Evolutionary conservation across 2,113 vertebrate species (phyloP), one percentile per base, ranked within the genome.

Genomic region (Python bivittatus): DNA sequence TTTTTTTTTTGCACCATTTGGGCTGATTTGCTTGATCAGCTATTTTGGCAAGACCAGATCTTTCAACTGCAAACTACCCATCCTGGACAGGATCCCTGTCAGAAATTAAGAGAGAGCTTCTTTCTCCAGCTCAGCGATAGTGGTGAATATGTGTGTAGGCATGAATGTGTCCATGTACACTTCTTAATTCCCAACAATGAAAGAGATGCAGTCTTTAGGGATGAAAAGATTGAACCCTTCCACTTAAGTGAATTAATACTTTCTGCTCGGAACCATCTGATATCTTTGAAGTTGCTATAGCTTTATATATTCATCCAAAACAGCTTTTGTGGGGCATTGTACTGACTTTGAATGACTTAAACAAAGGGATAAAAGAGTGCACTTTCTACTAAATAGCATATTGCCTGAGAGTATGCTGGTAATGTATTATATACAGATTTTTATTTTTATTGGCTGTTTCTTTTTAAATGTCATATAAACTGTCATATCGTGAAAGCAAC

Each of bases 391-490:
- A 90, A 68, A 27, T 10, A 52, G 44, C 23, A 91, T 88, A 53
- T 44, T 88, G 44, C 17, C 23, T 54, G 53, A 33, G 64, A 91
- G 90, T 87, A 87, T 25, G 23, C 29, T 58, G 33, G 60, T 29
- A 17, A 53, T 8, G 6, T 53, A 54, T 48, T 92, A 92, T 13
- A 48, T 27, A 83, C 29, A 15, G 92, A 79, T 90, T 60, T 90
- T 64, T 29, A 87, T 91, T 83, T n/a, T 88, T 61, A 54, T 83
- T 83, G 29, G 22, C 6, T 84, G 8, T 42, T 83, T 88, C 54
- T 84, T 88, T 91, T 91, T n/a, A 38, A 93, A 88, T 91, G 92
- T 88, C 89, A 84, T 61, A 42, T 68, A 53, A 84, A 88, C 54
- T 79, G n/a, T 84, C 53, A 58, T 87, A 79, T 90, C 60, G 13